These are phyloP conservation scores for Leptoclinus maculatus DNA, from an alignment of 2,797 vertebrate species.

Conservation along the genomic window DNA sequence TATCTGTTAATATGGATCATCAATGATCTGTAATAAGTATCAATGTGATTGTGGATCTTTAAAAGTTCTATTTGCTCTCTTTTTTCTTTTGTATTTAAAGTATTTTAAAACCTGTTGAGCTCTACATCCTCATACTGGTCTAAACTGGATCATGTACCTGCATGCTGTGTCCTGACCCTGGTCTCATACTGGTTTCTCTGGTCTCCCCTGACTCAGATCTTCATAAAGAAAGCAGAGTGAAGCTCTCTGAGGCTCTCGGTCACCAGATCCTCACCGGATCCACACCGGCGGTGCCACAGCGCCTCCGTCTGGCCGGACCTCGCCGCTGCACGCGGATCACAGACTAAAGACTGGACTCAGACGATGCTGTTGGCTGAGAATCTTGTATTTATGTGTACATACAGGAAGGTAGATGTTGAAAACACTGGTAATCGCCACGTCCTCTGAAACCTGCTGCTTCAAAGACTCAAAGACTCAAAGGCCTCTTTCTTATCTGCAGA, in stretches of 20 bases:
- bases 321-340: slow-evolving; percentile 39
- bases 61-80: not conserved
- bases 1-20: not conserved
- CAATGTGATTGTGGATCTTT: no score
- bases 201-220: slow-evolving; percentile 77
- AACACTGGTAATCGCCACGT: slow-evolving; percentile 75
- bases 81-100: not conserved
- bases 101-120: not conserved
- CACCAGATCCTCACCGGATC: slow-evolving; percentile 43
- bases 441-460: slow-evolving; percentile 72
- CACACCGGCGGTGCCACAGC: slow-evolving; percentile 52
- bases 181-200: not conserved
- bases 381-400: slow-evolving; percentile 81
- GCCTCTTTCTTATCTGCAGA: slow-evolving; percentile 48
- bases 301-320: slow-evolving; percentile 67
- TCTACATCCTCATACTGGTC: no score
- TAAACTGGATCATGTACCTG: not conserved
- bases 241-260: slow-evolving; percentile 6
- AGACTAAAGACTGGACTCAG: slow-evolving; percentile 8
- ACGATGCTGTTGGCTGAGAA: slow-evolving; percentile 60
- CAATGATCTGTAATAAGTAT: no score
- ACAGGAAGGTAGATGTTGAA: slow-evolving; percentile 68
- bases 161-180: not conserved
- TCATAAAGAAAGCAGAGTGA: slow-evolving; percentile 88
- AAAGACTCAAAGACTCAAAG: slow-evolving; percentile 30